phyloP scores from a whole-genome alignment of 2,888 invertebrate genomes.

The Pterostichus niger region DNA sequence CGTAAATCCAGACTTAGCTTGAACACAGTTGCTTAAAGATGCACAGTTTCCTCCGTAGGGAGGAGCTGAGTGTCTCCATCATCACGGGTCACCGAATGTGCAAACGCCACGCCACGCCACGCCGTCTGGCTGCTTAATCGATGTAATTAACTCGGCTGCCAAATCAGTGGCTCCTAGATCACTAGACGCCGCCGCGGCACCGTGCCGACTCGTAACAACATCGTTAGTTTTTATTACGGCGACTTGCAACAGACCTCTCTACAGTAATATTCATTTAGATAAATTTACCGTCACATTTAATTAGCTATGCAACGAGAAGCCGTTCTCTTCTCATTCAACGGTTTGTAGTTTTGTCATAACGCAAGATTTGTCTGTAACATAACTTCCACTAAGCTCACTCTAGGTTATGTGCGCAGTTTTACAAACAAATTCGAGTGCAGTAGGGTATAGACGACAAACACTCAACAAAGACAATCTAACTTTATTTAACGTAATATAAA shows the following conservation, averaged over 20 bases:
- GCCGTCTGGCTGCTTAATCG: slow-evolving; percentile 59
- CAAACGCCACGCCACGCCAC: slow-evolving; percentile 49
- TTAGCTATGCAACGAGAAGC: slow-evolving; percentile 32
- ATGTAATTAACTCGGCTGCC: slow-evolving; percentile 39
- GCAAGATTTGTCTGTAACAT: slow-evolving; percentile 16
- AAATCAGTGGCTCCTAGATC: slow-evolving; percentile 33
- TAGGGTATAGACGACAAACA: slow-evolving; percentile 11
- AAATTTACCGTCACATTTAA: slow-evolving; percentile 56
- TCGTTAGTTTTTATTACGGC: slow-evolving; percentile 55
- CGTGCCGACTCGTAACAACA: slow-evolving; percentile 25
- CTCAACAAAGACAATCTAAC: slow-evolving; percentile 59
- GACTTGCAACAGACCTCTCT: slow-evolving; percentile 55
- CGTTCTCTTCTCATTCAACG: slow-evolving; percentile 23
- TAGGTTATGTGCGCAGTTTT: background rate
- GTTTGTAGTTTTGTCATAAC: slow-evolving; percentile 14
- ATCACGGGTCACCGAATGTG: slow-evolving; percentile 62
- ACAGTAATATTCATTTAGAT: slow-evolving; percentile 58
- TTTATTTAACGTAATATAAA: slow-evolving; percentile 60
- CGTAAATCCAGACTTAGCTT: slow-evolving; percentile 26
- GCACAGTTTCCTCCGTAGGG: slow-evolving; percentile 27
- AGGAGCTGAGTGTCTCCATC: slow-evolving; percentile 41
- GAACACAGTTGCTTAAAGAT: slow-evolving; percentile 9
- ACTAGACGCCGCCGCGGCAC: slow-evolving; percentile 6
- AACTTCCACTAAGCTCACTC: background rate
- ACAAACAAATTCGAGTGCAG: slow-evolving; percentile 31